Evolutionary conservation across 2,113 vertebrate genomes (phyloP).

Genomic region (Polypterus senegalus): DNA sequence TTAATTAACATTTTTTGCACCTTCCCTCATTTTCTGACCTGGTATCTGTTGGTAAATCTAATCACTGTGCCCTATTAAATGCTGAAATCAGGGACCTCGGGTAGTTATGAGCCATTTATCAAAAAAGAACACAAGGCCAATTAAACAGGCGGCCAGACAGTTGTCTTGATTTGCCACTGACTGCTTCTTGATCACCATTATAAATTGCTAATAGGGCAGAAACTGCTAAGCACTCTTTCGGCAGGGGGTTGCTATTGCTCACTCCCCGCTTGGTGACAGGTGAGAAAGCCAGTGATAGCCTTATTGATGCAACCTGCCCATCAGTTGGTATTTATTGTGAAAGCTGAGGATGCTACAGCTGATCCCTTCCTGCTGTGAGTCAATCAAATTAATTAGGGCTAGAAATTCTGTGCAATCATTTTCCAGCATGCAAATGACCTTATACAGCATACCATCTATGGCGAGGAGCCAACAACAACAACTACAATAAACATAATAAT

Average conservation of each 20-base stretch:
- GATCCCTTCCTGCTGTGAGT: constrained; percentile 70
- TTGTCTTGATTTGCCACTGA: constrained; percentile 96
- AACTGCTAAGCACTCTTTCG: constrained; percentile 70
- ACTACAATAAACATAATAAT: constrained; percentile 14
- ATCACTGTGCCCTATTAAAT: constrained; percentile 93
- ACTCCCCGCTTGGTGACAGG: constrained; percentile 77
- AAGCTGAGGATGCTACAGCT: constrained; percentile 69
- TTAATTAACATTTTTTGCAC: constrained; percentile 99
- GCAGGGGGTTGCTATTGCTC: constrained; percentile 72
- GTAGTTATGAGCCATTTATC: constrained; percentile 92
- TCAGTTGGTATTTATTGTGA: constrained; percentile 80
- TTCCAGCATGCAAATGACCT: constrained; percentile 44
- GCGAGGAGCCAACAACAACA: constrained; percentile 32
- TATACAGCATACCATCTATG: constrained; percentile 41
- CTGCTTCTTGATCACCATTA: constrained; percentile 99
- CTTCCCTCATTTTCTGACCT: constrained; percentile 83
- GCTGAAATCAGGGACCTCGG: constrained; percentile 68
- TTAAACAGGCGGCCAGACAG: constrained; percentile 91
- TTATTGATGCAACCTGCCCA: constrained; percentile 77
- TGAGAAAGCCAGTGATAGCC: constrained; percentile 71
- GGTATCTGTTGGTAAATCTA: constrained; percentile 95
- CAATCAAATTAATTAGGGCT: constrained; percentile 88
- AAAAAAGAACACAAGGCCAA: constrained; percentile 96
- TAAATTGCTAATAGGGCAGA: constrained; percentile 99
- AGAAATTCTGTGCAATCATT: constrained; percentile 61